These are phyloP conservation scores for Diaperis boleti DNA, from an alignment of 2,888 invertebrate species.

Conservation along the genomic window DNA sequence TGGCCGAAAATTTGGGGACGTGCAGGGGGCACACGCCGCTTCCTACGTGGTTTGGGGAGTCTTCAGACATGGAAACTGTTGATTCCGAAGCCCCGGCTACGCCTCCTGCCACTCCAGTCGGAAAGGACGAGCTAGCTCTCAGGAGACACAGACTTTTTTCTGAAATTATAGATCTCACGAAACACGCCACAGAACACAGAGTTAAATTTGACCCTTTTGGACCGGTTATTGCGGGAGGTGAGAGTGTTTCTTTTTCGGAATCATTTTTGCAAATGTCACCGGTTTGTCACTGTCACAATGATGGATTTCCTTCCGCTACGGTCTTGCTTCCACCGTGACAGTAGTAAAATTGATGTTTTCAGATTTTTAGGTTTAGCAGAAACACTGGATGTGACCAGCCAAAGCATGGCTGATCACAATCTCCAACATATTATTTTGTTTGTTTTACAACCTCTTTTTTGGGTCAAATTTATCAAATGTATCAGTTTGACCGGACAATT, in stretches of 20 bases:
- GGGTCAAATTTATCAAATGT: too few relatives aligned
- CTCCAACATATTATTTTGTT: too few relatives aligned
- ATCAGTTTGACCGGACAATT: too few relatives aligned
- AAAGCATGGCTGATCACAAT: too few relatives aligned
- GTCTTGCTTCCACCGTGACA: neutral
- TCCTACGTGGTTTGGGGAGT: conserved; percentile 67
- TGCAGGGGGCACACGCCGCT: conserved; percentile 61
- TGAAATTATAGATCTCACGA: conserved; percentile 79
- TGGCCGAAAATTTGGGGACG: conserved; percentile 67
- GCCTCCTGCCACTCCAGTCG: conserved; percentile 82
- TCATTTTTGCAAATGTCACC: conserved; percentile 33
- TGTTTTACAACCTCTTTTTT: too few relatives aligned
- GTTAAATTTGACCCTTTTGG: conserved; percentile 82
- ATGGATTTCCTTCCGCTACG: neutral
- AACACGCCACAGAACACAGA: conserved; percentile 79
- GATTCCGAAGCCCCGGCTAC: conserved; percentile 71
- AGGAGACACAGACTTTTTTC: conserved; percentile 83
- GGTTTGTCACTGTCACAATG: neutral
- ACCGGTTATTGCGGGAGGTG: conserved; percentile 75
- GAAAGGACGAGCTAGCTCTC: conserved; percentile 82
- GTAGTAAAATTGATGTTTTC: neutral
- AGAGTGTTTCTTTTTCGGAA: too few relatives aligned
- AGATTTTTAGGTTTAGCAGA: too few relatives aligned
- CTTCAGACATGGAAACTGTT: conserved; percentile 58
- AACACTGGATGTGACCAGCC: too few relatives aligned